These are phyloP conservation scores for Brachyopa scutellaris DNA, from an alignment of 2,888 invertebrate genomes.

Conservation along the genomic window DNA sequence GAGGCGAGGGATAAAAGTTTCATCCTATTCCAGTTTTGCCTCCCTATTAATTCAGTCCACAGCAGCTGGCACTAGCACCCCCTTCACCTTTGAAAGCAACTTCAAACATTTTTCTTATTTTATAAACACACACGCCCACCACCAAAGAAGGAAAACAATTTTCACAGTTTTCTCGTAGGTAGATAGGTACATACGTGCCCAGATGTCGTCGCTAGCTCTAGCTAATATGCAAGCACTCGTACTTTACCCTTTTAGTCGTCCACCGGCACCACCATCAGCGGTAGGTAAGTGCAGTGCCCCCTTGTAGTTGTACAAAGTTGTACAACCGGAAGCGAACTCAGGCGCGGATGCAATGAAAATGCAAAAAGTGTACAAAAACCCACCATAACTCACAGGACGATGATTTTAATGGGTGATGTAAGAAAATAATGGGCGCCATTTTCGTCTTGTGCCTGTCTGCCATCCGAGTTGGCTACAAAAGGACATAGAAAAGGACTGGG, in stretches of 20 bases:
- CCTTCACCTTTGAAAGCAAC: slow-evolving; percentile 40
- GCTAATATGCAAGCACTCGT: slow-evolving; percentile 55
- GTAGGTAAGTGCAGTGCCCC: slow-evolving; percentile 63
- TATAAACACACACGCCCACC: not conserved
- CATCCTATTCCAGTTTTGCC: slow-evolving; percentile 30
- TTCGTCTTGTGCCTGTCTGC: slow-evolving; percentile 69
- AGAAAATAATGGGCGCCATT: slow-evolving; percentile 72
- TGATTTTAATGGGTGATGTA: slow-evolving; percentile 72
- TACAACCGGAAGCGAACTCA: slow-evolving; percentile 65
- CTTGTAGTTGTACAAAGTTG: slow-evolving; percentile 59
- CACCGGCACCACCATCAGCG: not conserved
- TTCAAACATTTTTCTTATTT: slow-evolving; percentile 29
- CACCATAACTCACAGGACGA: slow-evolving; percentile 65
- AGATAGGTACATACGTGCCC: too few relatives aligned
- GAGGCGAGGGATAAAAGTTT: slow-evolving; percentile 31
- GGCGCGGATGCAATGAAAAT: slow-evolving; percentile 47
- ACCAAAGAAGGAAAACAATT: slow-evolving; percentile 32
- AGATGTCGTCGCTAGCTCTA: slow-evolving; percentile 61
- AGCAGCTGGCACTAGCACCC: slow-evolving; percentile 29
- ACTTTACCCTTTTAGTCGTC: slow-evolving; percentile 32
- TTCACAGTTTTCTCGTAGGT: slow-evolving; percentile 40
- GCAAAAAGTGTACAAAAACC: slow-evolving; percentile 40
- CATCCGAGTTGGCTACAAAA: slow-evolving; percentile 47
- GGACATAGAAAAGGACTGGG: slow-evolving; percentile 34
- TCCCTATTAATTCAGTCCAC: slow-evolving; percentile 22